A percentile compares a stretch with the other conserved stretches of the same genome.
These are phyloP conservation scores for Paelopatides confundens DNA, from an alignment of 53 echinoderm and acorn worm genomes.

Conservation along the genomic window DNA sequence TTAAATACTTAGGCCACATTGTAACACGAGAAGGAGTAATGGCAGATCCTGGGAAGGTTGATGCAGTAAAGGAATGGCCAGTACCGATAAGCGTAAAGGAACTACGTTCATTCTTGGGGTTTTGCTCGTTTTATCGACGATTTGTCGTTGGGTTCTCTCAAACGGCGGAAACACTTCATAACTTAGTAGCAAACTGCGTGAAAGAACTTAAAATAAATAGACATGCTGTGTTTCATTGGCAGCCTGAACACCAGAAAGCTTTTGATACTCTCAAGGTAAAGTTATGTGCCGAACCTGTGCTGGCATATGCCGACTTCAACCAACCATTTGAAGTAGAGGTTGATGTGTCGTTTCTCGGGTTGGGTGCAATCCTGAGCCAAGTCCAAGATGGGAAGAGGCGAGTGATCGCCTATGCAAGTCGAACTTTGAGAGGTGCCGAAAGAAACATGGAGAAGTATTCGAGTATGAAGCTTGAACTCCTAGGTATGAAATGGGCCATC, in stretches of 20 bases:
- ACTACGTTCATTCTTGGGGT: constrained; percentile 11
- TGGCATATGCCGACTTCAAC: neutral
- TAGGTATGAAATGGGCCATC: constrained; percentile 46
- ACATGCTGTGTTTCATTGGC: neutral
- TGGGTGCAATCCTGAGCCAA: constrained; percentile 70
- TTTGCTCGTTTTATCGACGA: constrained; percentile 19
- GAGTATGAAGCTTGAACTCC: constrained; percentile 44
- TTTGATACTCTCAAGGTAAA: neutral
- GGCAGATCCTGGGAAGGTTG: neutral
- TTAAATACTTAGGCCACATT: constrained; percentile 21
- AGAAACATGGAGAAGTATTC: constrained; percentile 63
- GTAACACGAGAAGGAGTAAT: neutral
- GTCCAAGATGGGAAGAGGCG: neutral
- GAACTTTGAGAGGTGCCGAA: neutral
- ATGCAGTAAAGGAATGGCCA: constrained; percentile 15
- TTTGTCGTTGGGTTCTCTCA: constrained; percentile 31
- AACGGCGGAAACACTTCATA: constrained; percentile 55
- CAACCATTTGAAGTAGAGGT: constrained; percentile 58
- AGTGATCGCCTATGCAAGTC: neutral
- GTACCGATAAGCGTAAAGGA: neutral
- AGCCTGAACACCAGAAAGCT: neutral
- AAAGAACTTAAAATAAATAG: neutral
- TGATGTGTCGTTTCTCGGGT: constrained; percentile 53
- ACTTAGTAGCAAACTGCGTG: constrained; percentile 24
- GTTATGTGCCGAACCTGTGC: neutral